Base-by-base conservation (phyloP, 2,113 vertebrate genomes). In the Paedocypris sp. region DNA sequence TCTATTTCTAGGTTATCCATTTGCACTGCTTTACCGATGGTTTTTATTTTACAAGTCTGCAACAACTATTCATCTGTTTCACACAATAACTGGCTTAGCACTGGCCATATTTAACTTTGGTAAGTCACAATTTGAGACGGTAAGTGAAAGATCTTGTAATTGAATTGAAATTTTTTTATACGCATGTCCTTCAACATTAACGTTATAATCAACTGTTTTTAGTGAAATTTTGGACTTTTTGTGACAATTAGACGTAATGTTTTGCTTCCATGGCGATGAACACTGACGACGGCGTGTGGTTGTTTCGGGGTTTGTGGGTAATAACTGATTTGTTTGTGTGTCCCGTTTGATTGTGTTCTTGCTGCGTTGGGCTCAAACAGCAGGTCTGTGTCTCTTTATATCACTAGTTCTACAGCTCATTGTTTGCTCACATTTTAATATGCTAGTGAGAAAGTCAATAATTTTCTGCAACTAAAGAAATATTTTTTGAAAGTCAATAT, bases 21-120 rank as follows among this genome's bases (percentile, higher is more conserved):
- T 87, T 80, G 93, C 93, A 69, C 79, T 94, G 82, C 80, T 94
- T 68, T 93, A 94, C 72, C 87, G 93, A 9, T 74, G 61, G 13
- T 90, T 89, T 77, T 83, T 97, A 64, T 96, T 94, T 84, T 75
- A 91, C 81, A 87, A 90, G 79, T 78, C 91, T n/a, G 67, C 87
- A 74, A 86, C 85, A 74, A 82, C 93, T 72, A 74, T 92, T 70
- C 92, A 98, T 59, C 77, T 94, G 64, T 97, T 91, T 85, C 90
- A 97, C 45, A 53, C 84, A 4, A 39, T 92, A 25, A 88, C 90
- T 1, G 94, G 93, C 70, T 80, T 98, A 70, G 90, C 87, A 22
- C 86, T 98, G 51, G 93, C 93, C 38, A 91, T 89, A 60, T 98
- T 96, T 82, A 98, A 98, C 80, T 98, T 98, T 67, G 94, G 94